These are phyloP conservation scores for Polietes domitor DNA, from an alignment of 2,888 invertebrate species.

Conservation along the genomic window DNA sequence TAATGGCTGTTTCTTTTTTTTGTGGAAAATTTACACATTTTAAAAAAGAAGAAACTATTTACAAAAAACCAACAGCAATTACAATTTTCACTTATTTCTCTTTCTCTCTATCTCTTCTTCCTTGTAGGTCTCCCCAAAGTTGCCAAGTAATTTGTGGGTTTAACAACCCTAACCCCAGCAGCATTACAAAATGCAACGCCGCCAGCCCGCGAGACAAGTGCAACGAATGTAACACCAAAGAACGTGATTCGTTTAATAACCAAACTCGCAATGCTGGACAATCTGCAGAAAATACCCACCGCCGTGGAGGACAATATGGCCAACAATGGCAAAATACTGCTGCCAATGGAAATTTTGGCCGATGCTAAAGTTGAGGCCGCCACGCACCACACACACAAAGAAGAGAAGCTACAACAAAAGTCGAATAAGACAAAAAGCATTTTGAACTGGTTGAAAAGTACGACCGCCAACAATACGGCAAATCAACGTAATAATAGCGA, in stretches of 20 bases:
- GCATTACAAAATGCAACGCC: constrained; percentile 43
- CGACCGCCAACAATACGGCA: constrained; percentile 29
- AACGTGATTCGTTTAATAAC: constrained; percentile 68
- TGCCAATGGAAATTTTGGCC: constrained; percentile 64
- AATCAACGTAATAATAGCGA: constrained; percentile 52
- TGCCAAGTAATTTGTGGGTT: constrained; percentile 66
- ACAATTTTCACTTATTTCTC: constrained; percentile 60
- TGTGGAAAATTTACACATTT: not conserved
- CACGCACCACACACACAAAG: not conserved
- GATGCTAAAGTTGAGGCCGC: constrained; percentile 65
- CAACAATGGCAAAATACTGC: constrained; percentile 40
- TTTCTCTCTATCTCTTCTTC: constrained; percentile 27
- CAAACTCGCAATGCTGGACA: constrained; percentile 68
- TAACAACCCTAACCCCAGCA: constrained; percentile 32
- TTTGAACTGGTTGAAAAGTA: constrained; percentile 76
- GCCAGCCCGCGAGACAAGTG: constrained; percentile 5
- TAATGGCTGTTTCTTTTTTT: not conserved
- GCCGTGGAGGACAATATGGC: constrained; percentile 61
- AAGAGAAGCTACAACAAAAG: constrained; percentile 47
- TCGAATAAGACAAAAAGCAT: constrained; percentile 76
- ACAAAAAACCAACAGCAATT: constrained; percentile 34
- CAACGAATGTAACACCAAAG: constrained; percentile 57
- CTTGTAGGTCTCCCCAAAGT: constrained; percentile 69
- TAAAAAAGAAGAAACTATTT: not conserved
- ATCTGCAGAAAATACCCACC: constrained; percentile 63